A percentile compares a stretch with the other conserved stretches of the same genome.
phyloP scores from a whole-genome alignment of 2,888 invertebrate genomes.

The Chloroclystis v-ata region DNA sequence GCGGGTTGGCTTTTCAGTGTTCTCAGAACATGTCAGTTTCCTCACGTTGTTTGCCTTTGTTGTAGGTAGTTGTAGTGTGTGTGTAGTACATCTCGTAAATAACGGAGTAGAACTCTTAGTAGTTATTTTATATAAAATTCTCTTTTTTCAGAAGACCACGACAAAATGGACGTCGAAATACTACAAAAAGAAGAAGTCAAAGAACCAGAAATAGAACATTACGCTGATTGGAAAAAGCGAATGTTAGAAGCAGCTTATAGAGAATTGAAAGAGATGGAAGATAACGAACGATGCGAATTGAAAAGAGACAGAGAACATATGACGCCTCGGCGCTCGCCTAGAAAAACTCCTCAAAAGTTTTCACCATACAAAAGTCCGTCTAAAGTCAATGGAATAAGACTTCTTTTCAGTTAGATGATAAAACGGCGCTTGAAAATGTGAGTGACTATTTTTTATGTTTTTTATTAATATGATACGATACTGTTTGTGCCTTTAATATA shows the following conservation, averaged over 20 bases:
- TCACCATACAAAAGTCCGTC: constrained; percentile 54
- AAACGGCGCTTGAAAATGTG: too few species aligned
- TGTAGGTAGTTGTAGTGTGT: too few species aligned
- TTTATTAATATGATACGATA: too few species aligned
- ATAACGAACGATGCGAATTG: constrained; percentile 3
- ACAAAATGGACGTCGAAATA: constrained; percentile 47
- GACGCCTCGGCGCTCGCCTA: constrained; percentile 52
- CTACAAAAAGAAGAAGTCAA: constrained; percentile 31
- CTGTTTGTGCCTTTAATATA: not conserved
- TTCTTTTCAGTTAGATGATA: too few species aligned
- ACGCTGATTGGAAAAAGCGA: constrained; percentile 80
- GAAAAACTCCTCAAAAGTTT: constrained; percentile 55
- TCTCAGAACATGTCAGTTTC: not conserved
- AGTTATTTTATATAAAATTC: not conserved
- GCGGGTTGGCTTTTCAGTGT: too few species aligned
- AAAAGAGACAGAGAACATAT: constrained; percentile 13
- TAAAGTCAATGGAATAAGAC: constrained; percentile 46
- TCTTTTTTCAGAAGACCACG: constrained; percentile 37
- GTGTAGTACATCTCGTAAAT: too few species aligned
- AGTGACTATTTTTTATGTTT: too few species aligned
- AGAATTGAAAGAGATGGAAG: constrained; percentile 45
- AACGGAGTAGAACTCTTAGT: too few species aligned
- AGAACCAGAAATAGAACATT: constrained; percentile 69
- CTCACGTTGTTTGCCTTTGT: too few species aligned
- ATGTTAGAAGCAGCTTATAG: constrained; percentile 73